Evolutionary conservation across 2,113 vertebrate species (phyloP).

Genomic region (Nothoprocta perdicaria): DNA sequence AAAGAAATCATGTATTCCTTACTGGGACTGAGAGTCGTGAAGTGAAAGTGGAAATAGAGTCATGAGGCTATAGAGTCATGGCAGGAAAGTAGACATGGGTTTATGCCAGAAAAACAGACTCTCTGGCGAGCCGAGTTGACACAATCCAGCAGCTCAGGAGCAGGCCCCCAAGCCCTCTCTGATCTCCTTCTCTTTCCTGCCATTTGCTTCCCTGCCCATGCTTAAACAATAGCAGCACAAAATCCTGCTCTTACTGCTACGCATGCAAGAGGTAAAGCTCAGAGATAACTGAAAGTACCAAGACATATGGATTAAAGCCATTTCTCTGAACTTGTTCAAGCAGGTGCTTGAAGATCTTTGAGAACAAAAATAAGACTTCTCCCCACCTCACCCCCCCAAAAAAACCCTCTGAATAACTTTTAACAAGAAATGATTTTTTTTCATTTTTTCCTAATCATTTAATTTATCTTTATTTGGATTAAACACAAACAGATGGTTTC

Average conservation of each 20-base stretch:
- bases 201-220: not conserved
- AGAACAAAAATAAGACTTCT: not conserved
- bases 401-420: not conserved
- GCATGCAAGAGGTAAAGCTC: not conserved
- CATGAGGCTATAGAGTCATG: not conserved
- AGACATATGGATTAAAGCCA: not conserved
- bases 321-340: not conserved
- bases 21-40: not conserved
- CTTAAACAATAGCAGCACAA: not conserved
- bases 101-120: not conserved
- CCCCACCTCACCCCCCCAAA: too few species aligned
- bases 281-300: not conserved
- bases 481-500: rapidly evolving
- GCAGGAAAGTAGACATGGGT: not conserved
- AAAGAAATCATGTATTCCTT: not conserved
- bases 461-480: not conserved
- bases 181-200: not conserved
- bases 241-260: not conserved
- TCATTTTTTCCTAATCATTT: not conserved
- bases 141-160: not conserved
- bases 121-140: not conserved
- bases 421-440: not conserved
- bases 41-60: not conserved
- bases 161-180: not conserved
- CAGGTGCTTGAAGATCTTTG: not conserved